Base-by-base conservation (phyloP, 2,113 vertebrate species). In the Alethe diademata region DNA sequence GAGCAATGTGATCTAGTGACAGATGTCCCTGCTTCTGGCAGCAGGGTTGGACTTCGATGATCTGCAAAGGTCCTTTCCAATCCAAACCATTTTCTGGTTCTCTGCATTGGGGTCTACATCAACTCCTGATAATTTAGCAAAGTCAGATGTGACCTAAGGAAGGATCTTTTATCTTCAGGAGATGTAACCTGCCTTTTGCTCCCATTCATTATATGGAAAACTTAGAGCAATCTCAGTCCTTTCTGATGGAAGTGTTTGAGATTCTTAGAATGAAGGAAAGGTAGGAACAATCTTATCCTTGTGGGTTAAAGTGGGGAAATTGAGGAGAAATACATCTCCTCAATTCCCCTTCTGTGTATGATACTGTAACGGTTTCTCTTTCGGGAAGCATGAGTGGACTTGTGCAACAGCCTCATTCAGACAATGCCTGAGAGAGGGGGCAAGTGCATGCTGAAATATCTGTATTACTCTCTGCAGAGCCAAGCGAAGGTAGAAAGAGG, bases 11-110 rank as follows among this genome's bases (percentile, higher is more conserved):
- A 8, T 80, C 8, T 64, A 38, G 15, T 51, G 31, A 6, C 38
- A 40, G 12, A 20, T 65, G 26, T 47, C 14, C 33, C 33, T 54
- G 28, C 53, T 43, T 22, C 3, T 36, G 25, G 19, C 42, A 54
- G 19, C 0, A 0, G 7, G 3, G 1, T 36, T 84, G 40, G 18
- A 33, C 14, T 60, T 56, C 1, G 1, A 5, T 65, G 26, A 29
- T 78, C 11, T 56, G 69, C 40, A n/a, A 66, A 69, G 23, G 23
- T 51, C 17, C 5, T 31, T 73, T 88, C 10, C 23, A 65, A 6
- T 29, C 36, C 26, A 70, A 12, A 42, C 26, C 3, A 26, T 61
- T 51, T 36, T 71, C 6, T 70, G 57, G 31, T 61, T 84, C 40
- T 84, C 4, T 58, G 28, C 54, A 33, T 9, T 64, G 43, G 18